These are phyloP conservation scores for Dugesia japonica DNA, from an alignment of 2,888 invertebrate species.

Conservation along the genomic window DNA sequence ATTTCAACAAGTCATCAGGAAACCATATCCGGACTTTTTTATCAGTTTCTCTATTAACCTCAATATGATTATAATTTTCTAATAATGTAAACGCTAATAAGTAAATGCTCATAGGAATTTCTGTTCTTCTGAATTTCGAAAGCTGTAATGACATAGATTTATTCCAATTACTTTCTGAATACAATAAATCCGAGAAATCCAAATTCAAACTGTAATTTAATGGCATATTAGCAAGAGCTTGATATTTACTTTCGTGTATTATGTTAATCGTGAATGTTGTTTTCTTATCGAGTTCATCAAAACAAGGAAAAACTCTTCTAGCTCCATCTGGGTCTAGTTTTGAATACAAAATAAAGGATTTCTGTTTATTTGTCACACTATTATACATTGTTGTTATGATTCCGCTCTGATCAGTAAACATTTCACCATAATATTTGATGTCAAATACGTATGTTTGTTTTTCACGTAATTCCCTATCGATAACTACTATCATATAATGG, in stretches of 20 bases:
- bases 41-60: not conserved
- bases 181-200: not conserved
- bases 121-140: not conserved
- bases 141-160: not conserved
- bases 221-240: not conserved
- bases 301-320: not conserved
- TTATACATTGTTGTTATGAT: not conserved
- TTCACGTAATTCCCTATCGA: not conserved
- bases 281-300: not conserved
- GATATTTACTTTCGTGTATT: not conserved
- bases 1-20: not conserved
- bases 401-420: not conserved
- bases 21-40: not conserved
- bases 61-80: not conserved
- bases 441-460: not conserved
- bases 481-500: not conserved
- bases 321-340: not conserved
- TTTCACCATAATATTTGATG: not conserved
- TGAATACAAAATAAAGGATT: not conserved
- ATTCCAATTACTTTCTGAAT: not conserved
- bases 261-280: not conserved
- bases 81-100: not conserved
- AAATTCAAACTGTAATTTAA: not conserved
- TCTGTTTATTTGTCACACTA: not conserved
- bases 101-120: not conserved